phyloP scores from a whole-genome alignment of 2,797 vertebrate genomes.

The Tragelaphus eurycerus region DNA sequence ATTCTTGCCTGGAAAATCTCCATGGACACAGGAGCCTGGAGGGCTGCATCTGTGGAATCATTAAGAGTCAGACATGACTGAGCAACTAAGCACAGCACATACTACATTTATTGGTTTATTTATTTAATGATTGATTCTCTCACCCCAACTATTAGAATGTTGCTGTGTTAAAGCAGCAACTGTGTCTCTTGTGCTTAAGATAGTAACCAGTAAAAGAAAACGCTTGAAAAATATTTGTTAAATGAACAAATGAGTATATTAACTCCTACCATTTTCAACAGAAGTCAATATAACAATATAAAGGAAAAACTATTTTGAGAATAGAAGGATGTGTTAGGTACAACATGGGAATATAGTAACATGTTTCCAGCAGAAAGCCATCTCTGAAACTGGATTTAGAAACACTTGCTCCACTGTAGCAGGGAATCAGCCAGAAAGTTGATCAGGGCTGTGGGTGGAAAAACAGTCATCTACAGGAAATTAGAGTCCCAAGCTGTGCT shows the following conservation, averaged over 20 bases:
- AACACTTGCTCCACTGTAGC: neutral
- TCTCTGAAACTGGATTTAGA: neutral
- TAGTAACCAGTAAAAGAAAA: neutral
- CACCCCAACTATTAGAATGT: neutral
- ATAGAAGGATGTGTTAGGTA: neutral
- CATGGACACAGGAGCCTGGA: neutral
- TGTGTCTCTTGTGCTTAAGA: neutral
- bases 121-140: neutral
- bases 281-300: neutral
- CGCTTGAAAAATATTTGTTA: neutral
- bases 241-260: neutral
- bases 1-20: neutral
- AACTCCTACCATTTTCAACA: neutral
- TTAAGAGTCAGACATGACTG: neutral
- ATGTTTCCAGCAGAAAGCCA: neutral
- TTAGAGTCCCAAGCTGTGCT: neutral
- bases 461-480: neutral
- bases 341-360: neutral
- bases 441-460: neutral
- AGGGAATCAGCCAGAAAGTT: neutral
- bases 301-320: neutral
- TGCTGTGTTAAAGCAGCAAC: neutral
- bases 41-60: neutral
- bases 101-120: neutral
- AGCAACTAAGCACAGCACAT: neutral